phyloP scores from a whole-genome alignment of 64 coral and sea anemone genomes.

The Exaiptasia diaphana region DNA sequence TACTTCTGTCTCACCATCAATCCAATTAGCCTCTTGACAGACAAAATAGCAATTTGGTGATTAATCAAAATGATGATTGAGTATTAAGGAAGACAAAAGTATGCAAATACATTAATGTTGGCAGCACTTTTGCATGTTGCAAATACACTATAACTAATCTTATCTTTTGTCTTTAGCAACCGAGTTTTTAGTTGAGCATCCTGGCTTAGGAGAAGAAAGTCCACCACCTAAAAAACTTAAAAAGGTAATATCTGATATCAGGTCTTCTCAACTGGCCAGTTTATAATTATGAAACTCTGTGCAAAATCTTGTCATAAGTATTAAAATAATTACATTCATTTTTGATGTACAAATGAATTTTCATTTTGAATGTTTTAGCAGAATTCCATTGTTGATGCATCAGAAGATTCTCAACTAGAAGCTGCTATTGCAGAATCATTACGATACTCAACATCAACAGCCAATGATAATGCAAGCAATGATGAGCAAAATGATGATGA shows the following conservation, averaged over 20 bases:
- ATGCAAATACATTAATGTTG: no score
- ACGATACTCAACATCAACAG: conserved; percentile 49
- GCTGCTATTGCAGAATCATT: conserved; percentile 93
- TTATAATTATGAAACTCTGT: neutral
- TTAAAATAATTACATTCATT: no score
- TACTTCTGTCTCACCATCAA: no score
- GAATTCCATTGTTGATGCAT: conserved; percentile 96
- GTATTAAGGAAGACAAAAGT: no score
- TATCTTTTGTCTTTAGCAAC: conserved; percentile 51
- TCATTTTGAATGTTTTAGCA: neutral
- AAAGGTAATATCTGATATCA: conserved; percentile 59
- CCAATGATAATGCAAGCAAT: conserved; percentile 24
- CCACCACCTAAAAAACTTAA: conserved; percentile 82
- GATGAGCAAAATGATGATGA: conserved; percentile 49
- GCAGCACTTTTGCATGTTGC: no score
- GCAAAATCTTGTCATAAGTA: no score
- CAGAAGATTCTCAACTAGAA: conserved; percentile 93
- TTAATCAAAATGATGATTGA: no score
- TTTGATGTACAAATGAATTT: no score
- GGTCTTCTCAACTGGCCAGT: neutral
- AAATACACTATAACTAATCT: neutral
- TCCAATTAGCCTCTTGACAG: no score
- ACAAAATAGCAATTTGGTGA: no score
- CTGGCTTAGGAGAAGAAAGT: conserved; percentile 57
- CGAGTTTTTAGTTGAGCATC: conserved; percentile 80